phyloP scores from a whole-genome alignment of 2,113 vertebrate genomes.

The Tragelaphus imberbis region DNA sequence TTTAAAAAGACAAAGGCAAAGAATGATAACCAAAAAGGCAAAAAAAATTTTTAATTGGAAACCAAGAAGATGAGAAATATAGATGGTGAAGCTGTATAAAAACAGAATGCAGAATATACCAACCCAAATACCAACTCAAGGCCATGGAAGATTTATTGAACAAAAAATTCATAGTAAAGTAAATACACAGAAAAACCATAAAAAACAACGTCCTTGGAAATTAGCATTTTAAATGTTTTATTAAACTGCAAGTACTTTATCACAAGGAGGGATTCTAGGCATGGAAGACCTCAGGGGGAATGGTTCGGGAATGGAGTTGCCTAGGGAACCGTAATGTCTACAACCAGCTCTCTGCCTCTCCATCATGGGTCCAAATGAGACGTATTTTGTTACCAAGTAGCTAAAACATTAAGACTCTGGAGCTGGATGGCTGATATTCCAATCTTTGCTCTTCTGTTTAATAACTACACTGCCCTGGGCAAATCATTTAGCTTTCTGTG shows the following conservation, averaged over 20 bases:
- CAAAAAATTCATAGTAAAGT: neutral
- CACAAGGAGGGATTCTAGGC: neutral
- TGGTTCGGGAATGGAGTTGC: accelerated
- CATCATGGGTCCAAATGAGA: neutral
- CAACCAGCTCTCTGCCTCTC: neutral
- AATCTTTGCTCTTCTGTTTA: neutral
- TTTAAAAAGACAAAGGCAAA: neutral
- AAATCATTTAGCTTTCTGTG: neutral
- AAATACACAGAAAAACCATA: neutral
- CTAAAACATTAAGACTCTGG: neutral
- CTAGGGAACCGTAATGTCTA: accelerated
- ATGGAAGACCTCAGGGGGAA: neutral
- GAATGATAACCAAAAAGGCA: neutral
- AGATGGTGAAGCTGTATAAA: neutral
- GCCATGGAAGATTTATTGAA: neutral
- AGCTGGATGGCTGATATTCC: no score
- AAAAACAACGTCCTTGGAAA: neutral
- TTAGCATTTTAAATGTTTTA: neutral
- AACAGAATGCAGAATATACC: neutral
- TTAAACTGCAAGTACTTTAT: neutral
- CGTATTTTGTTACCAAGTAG: neutral
- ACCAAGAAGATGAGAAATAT: neutral
- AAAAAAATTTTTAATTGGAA: neutral
- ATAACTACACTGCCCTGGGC: neutral
- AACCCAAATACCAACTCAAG: neutral